These are phyloP conservation scores for Andinoacara biseriatus DNA, from an alignment of 2,113 vertebrate genomes.

Conservation along the genomic window DNA sequence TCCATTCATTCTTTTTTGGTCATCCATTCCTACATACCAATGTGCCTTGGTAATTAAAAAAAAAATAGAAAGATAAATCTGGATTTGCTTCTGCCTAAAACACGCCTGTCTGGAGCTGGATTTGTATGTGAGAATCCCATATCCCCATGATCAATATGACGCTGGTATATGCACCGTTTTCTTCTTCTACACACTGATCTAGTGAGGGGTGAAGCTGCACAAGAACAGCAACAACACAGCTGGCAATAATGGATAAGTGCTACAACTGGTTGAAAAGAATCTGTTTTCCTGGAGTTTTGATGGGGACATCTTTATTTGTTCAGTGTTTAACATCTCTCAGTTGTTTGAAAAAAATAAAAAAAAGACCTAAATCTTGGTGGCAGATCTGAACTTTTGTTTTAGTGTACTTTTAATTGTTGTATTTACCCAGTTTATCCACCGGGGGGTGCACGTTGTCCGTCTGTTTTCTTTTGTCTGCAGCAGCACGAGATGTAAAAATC, in stretches of 20 bases:
- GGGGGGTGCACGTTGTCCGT: slow-evolving; percentile 43
- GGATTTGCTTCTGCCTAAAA: slow-evolving; percentile 70
- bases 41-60: slow-evolving; percentile 79
- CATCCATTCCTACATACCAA: slow-evolving; percentile 79
- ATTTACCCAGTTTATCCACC: slow-evolving; percentile 39
- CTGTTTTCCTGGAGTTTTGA: slow-evolving; percentile 73
- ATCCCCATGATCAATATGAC: slow-evolving; percentile 50
- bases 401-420: not conserved
- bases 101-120: slow-evolving; percentile 45
- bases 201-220: slow-evolving; percentile 62
- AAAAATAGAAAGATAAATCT: slow-evolving; percentile 64
- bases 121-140: slow-evolving; percentile 51
- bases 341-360: slow-evolving; percentile 80
- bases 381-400: not conserved
- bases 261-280: slow-evolving; percentile 72
- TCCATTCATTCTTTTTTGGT: slow-evolving; percentile 35
- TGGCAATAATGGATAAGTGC: slow-evolving; percentile 80
- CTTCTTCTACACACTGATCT: slow-evolving; percentile 61
- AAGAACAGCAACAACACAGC: slow-evolving; percentile 59
- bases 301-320: slow-evolving; percentile 77
- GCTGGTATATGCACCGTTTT: slow-evolving; percentile 75
- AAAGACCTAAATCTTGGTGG: slow-evolving; percentile 74
- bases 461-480: not conserved
- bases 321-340: slow-evolving; percentile 81
- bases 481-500: not conserved